Base-by-base conservation (phyloP, 2,797 vertebrate genomes). In the Poecilia wingei region DNA sequence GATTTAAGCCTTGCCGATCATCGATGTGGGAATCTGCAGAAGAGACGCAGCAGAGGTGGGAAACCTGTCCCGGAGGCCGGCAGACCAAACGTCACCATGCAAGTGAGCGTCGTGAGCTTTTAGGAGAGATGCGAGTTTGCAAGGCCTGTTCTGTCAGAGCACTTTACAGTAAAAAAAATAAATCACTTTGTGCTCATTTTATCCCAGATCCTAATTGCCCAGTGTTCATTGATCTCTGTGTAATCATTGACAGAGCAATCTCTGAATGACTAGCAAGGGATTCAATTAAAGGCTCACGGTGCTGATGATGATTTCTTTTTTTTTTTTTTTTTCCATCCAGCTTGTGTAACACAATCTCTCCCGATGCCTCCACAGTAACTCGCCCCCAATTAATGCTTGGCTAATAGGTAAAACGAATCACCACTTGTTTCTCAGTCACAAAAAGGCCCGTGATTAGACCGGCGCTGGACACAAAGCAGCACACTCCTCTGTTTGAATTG, bases 201-300 rank as follows among this genome's bases (percentile, higher is more conserved):
- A 41, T 81, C 79, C 79, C 39, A 70, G 47, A 83, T 64, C 77
- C 73, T 86, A 85, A 84, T 88, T 85, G 83, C 82, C 87, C 72
- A 75, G 68, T 72, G 57, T 82, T 71, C 86, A 94, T 94, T 95
- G 94, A 95, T 88, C 82, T 68, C 76, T 77, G 70, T 90, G 75
- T 91, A 94, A 94, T 95, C 93, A 96, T 95, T 95, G 93, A 95
- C 93, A 86, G 89, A 82, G 83, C 76, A 66, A 77, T 87, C 53
- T 85, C 80, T 77, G 82, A 88, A 88, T 87, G 86, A 84, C 92
- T 84, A 59, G 83, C 87, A 83, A 66, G 75, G 84, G 89, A 88
- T 92, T 91, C 78, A 88, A 90, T 92, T 91, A 88, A 93, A 94
- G 90, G 80, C 78, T 79, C 87, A 76, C 79, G 89, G 92, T 85